Evolutionary conservation across 2,113 vertebrate species (phyloP).

Genomic region (Gobius niger): DNA sequence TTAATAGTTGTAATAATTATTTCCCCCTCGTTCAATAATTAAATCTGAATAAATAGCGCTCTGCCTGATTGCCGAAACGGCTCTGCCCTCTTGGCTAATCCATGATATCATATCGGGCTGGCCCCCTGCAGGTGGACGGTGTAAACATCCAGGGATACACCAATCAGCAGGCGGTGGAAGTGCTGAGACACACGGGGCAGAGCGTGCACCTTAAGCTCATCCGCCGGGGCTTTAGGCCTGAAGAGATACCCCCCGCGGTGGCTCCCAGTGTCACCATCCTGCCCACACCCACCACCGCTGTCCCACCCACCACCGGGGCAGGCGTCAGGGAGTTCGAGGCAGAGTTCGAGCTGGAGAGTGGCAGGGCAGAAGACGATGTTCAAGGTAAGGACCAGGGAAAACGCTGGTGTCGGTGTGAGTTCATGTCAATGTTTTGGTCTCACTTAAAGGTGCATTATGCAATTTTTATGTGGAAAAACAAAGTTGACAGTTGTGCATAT

Average conservation of each 20-base stretch:
- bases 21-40: not conserved
- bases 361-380: conserved; percentile 28
- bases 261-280: conserved; percentile 30
- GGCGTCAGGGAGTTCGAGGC: conserved; percentile 67
- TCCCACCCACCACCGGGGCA: conserved; percentile 35
- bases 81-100: conserved; percentile 14
- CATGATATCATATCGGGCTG: not conserved
- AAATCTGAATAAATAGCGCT: not conserved
- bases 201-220: conserved; percentile 87
- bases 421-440: too few species aligned
- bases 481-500: too few species aligned
- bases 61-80: not conserved
- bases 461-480: too few species aligned
- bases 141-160: conserved; percentile 93
- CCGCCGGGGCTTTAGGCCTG: conserved; percentile 80
- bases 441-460: too few species aligned
- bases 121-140: conserved; percentile 85
- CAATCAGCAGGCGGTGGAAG: conserved; percentile 96
- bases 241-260: conserved; percentile 62
- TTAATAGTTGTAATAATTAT: not conserved
- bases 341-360: conserved; percentile 66
- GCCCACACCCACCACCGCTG: conserved; percentile 21
- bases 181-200: conserved; percentile 89
- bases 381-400: conserved; percentile 48
- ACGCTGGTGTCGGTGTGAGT: too few species aligned